These are phyloP conservation scores for Pyrgilauda ruficollis DNA, from an alignment of 2,113 vertebrate species.

Conservation along the genomic window DNA sequence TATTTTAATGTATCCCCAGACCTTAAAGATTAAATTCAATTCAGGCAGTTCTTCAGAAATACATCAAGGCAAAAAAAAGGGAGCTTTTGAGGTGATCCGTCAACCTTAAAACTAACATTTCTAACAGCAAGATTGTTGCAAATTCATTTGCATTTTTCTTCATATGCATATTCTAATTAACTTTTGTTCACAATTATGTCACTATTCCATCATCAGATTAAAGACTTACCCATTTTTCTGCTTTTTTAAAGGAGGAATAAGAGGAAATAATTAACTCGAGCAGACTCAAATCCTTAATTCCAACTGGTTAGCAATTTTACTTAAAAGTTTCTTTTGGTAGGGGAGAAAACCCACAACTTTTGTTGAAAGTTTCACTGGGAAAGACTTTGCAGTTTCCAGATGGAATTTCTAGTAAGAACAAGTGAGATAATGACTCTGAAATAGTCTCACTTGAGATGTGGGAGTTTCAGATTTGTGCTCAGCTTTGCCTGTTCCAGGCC, in stretches of 20 bases:
- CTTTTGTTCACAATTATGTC: neutral
- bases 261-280: neutral
- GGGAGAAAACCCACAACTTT: neutral
- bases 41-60: neutral
- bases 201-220: neutral
- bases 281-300: neutral
- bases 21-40: neutral
- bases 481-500: conserved; percentile 44
- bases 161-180: neutral
- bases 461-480: conserved; percentile 28
- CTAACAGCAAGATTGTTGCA: neutral
- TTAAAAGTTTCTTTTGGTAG: neutral
- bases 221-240: neutral
- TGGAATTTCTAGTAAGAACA: conserved; percentile 5
- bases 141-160: neutral
- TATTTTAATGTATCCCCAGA: neutral
- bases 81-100: neutral
- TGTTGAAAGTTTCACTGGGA: neutral
- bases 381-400: conserved; percentile 6
- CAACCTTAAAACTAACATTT: neutral
- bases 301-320: neutral
- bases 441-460: neutral
- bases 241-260: neutral
- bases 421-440: conserved; percentile 2
- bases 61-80: neutral